Evolutionary conservation across 2,888 invertebrate genomes (phyloP), one percentile per base, ranked within the genome.

Genomic region (Diarsia mendica): DNA sequence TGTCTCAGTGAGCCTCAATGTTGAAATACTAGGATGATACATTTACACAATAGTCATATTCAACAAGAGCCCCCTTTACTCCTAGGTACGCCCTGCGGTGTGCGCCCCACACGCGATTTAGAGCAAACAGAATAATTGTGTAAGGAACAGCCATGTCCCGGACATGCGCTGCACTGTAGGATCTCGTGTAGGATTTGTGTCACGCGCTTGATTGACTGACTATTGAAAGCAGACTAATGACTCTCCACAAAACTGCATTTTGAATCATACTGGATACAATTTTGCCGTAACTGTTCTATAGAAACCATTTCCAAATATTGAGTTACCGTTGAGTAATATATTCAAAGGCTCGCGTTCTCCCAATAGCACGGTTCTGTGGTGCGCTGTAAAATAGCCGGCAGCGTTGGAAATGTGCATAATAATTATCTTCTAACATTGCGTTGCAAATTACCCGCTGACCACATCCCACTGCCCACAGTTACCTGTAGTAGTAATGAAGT

Each of bases 331-430:
- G 39, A n/a, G 28, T 53, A 20, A 44, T 3, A 18, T 10, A 46
- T 39, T 48, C 48, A 39, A 49, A 66, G 15, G 15, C 20, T 49
- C n/a, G 33, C 11, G 6, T 39, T 48, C 33, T 71, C 18, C 46
- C 5, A 46, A 15, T 15, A 46, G n/a, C 61, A 3, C 33, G 13
- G 51, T 8, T 18, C 33, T 61, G 44, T 46, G 51, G 6, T 11
- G 44, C 13, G 13, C 18, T 33, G 20, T 72, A 28, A 9, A 72
- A 72, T 63, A 53, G 20, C 58, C 51, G 20, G 33, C 23, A 44
- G 53, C 39, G 2, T 49, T 51, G 46, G 20, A 73, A 46, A 58
- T 60, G n/a, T 63, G 60, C 20, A 67, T 65, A 58, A 67, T 65
- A 58, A 49, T 60, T 51, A 67, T 28, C 15, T 39, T 39, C 13